Conservation (phyloP, 2,888 invertebrate genomes). For the Lepidocyrtoides sp. region DNA sequence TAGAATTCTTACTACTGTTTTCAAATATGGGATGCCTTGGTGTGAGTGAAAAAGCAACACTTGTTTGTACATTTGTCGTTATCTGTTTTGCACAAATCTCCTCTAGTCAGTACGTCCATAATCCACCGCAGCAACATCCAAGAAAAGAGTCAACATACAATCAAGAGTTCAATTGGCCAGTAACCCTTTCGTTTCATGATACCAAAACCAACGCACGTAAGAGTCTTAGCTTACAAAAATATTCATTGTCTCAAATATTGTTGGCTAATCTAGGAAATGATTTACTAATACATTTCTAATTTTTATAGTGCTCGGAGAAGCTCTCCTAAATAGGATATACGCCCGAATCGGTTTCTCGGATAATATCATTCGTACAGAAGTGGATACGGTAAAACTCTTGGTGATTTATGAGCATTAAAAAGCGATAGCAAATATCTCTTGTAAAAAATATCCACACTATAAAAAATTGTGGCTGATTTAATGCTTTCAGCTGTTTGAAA, state of each 20-base stretch:
- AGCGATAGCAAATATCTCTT: too few species aligned
- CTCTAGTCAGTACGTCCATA: constrained; percentile 11
- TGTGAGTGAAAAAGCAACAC: neutral
- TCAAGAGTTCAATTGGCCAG: constrained; percentile 67
- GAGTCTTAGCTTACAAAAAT: neutral
- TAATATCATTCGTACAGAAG: constrained; percentile 73
- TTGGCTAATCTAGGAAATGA: too few species aligned
- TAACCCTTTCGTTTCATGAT: constrained; percentile 66
- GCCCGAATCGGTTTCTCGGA: constrained; percentile 67
- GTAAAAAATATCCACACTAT: too few species aligned
- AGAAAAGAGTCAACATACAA: neutral
- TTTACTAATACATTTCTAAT: too few species aligned
- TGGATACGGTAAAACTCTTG: constrained; percentile 68
- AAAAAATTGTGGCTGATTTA: neutral
- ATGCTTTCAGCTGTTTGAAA: constrained; percentile 61
- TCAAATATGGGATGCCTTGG: constrained; percentile 25
- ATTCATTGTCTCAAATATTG: neutral
- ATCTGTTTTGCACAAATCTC: neutral
- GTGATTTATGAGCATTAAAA: too few species aligned
- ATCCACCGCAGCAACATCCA: neutral
- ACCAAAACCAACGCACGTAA: constrained; percentile 77
- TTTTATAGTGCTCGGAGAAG: constrained; percentile 69
- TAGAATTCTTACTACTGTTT: neutral
- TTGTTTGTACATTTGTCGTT: constrained; percentile 16
- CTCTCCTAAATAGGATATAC: constrained; percentile 67